phyloP scores from a whole-genome alignment of 2,113 vertebrate species.

The Amphiprion ocellaris region DNA sequence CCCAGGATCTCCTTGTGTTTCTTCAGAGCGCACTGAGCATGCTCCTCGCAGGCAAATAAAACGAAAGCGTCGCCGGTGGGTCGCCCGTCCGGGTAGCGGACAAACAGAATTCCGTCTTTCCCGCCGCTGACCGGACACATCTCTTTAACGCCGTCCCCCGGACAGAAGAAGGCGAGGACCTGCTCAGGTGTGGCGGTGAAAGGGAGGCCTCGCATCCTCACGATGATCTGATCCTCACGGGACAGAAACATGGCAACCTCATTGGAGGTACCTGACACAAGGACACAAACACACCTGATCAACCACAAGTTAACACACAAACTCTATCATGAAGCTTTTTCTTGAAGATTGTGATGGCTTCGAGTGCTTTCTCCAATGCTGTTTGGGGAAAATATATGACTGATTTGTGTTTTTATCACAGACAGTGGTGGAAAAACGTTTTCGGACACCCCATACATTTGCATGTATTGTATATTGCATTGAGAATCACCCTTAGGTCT shows the following conservation, averaged over 20 bases:
- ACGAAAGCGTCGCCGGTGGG: conserved; percentile 98
- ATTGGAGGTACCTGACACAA: conserved; percentile 92
- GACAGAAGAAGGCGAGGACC: conserved; percentile 90
- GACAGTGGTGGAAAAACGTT: no score
- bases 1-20: conserved; percentile 98
- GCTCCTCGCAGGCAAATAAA: conserved; percentile 95
- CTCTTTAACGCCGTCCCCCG: conserved; percentile 66
- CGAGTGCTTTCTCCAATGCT: background rate
- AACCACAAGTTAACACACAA: background rate
- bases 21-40: conserved; percentile 93
- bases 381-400: background rate
- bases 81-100: conserved; percentile 95
- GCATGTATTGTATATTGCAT: no score
- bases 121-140: conserved; percentile 91
- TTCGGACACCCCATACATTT: no score
- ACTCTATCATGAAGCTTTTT: background rate
- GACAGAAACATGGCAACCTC: conserved; percentile 96
- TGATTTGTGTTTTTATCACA: no score
- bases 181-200: conserved; percentile 94
- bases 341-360: background rate
- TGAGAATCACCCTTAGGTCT: no score
- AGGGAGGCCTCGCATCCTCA: conserved; percentile 94
- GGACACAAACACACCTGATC: conserved; percentile 12
- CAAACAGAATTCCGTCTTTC: conserved; percentile 90
- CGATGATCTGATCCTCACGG: conserved; percentile 94